A percentile compares a stretch with the other conserved stretches of the same genome.
Evolutionary conservation across 2,113 vertebrate species (phyloP).

Genomic region (Octodon degus): DNA sequence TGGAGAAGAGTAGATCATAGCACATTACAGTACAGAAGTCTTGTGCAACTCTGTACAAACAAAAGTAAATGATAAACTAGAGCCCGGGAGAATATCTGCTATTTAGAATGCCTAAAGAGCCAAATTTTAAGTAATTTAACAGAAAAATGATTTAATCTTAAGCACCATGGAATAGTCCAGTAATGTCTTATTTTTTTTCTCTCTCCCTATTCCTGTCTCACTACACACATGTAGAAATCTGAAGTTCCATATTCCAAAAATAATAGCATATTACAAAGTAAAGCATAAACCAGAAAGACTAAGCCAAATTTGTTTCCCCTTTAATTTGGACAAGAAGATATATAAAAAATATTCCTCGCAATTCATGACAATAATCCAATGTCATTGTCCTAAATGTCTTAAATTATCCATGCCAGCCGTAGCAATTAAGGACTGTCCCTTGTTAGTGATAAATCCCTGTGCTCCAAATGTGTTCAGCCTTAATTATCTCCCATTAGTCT

Average conservation of each 20-base stretch:
- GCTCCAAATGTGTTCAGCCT: not conserved
- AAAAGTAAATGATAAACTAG: slow-evolving; percentile 30
- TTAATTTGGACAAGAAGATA: slow-evolving; percentile 41
- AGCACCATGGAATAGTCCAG: slow-evolving; percentile 3
- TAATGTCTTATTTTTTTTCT: not conserved
- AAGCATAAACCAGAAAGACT: not conserved
- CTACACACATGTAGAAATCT: not conserved
- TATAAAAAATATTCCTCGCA: slow-evolving; percentile 39
- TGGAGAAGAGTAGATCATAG: not conserved
- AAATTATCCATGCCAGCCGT: slow-evolving; percentile 7
- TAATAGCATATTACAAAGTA: not conserved
- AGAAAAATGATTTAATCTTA: not conserved
- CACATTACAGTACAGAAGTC: not conserved
- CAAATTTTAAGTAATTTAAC: slow-evolving; percentile 16
- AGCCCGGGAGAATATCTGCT: not conserved
- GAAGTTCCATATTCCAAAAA: not conserved
- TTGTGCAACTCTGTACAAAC: not conserved
- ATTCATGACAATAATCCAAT: not conserved
- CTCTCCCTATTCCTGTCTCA: not conserved
- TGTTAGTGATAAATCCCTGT: not conserved
- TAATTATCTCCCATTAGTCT: slow-evolving; percentile 45
- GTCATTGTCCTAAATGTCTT: slow-evolving; percentile 38
- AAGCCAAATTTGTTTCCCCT: not conserved
- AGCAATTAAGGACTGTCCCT: slow-evolving; percentile 42
- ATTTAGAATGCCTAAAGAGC: not conserved